Base-by-base conservation (phyloP, 2,797 vertebrate genomes). In the Eulemur rubriventer region DNA sequence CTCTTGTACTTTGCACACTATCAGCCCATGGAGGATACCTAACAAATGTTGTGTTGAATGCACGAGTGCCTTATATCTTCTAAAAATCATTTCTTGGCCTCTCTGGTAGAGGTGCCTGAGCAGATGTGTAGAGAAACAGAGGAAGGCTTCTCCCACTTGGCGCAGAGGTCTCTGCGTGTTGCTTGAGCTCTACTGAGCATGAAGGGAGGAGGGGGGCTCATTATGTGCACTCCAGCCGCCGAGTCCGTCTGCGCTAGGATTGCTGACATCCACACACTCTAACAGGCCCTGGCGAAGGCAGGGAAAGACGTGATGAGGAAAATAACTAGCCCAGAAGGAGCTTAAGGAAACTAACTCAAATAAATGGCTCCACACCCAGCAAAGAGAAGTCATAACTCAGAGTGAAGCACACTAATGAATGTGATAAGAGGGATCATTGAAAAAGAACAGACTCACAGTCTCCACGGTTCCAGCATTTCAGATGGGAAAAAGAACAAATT, bases 401-500 rank as follows among this genome's bases (percentile, higher is more conserved):
- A 94, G 35, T 85, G 91, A 94, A 92, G 33, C 75, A 82, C 65
- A 38, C 43, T 95, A 85, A 57, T 14, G 72, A 96, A 67, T 46
- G 12, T 89, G 94, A 96, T 73, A 96, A 97, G 72, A 94, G 96
- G 57, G 10, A 2, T 38, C 78, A 48, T 0, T 97, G 96, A 96
- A 61, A 94, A 96, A 97, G 86, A 75, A 24, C 13, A 96, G 94
- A 90, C 13, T 59, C 46, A 16, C 48, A 0, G 18, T 59, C 70
- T 91, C 35, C 69, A 13, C 10, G 20, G 63, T 33, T 57, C 24
- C n/a, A 95, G 12, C 30, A 46, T 81, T 92, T 81, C 72, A 67
- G 30, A 78, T 67, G 18, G 24, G 24, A 18, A n/a, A 69, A 69
- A 72, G 18, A 33, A 26, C 11, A 30, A 30, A 30, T 50, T 35